Evolutionary conservation across 2,113 vertebrate genomes (phyloP).

Genomic region (Chauna torquata): DNA sequence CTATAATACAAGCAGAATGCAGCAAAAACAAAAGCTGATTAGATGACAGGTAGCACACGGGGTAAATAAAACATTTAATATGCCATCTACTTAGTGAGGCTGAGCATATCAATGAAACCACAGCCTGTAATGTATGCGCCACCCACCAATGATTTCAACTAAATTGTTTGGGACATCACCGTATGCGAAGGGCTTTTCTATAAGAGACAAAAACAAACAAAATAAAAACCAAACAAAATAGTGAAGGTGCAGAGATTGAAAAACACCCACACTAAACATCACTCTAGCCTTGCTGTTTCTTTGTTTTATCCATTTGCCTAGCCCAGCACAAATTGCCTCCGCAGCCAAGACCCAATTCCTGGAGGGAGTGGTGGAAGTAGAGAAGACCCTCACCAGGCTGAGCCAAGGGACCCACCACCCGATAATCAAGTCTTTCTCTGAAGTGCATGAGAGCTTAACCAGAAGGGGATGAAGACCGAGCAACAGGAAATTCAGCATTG

Average conservation of each 20-base stretch:
- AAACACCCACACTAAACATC: neutral
- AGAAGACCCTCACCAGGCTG: neutral
- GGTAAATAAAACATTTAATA: slow-evolving; percentile 69
- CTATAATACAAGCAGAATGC: slow-evolving; percentile 34
- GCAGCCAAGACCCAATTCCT: neutral
- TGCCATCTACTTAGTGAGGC: slow-evolving; percentile 12
- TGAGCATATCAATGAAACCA: slow-evolving; percentile 39
- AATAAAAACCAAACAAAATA: neutral
- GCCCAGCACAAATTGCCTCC: neutral
- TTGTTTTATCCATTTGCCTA: neutral
- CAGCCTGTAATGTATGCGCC: neutral
- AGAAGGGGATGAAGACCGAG: neutral
- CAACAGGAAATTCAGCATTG: neutral
- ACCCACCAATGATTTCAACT: slow-evolving; percentile 20
- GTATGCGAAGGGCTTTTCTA: neutral
- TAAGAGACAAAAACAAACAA: neutral
- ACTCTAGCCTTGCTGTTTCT: neutral
- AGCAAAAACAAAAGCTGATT: slow-evolving; percentile 68
- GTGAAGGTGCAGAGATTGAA: too few relatives aligned
- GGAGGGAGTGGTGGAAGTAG: neutral
- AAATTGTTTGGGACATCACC: slow-evolving; percentile 1
- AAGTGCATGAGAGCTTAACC: neutral
- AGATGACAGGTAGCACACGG: slow-evolving; percentile 52
- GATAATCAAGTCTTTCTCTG: neutral
- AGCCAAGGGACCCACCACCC: neutral